Evolutionary conservation across 2,888 invertebrate species (phyloP).

Genomic region (Mesorhabditis sp.): DNA sequence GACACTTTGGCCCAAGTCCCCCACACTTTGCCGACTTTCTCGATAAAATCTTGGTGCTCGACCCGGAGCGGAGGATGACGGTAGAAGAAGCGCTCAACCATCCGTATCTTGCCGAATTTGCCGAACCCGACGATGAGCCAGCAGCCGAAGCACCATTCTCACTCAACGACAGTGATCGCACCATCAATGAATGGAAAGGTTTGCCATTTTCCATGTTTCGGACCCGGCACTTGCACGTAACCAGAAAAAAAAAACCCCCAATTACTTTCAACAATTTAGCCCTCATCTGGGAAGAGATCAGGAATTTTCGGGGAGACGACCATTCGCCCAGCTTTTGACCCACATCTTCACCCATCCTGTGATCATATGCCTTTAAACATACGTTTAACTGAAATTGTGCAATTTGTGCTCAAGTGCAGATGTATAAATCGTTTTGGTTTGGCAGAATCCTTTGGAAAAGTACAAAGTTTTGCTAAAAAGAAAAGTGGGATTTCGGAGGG

Average conservation of each 20-base stretch:
- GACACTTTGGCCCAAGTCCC: slow-evolving; percentile 1
- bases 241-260: background rate
- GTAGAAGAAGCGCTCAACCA: slow-evolving; percentile 50
- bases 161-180: slow-evolving; percentile 37
- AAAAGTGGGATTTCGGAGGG: no score
- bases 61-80: slow-evolving; percentile 48
- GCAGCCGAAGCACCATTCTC: slow-evolving; percentile 38
- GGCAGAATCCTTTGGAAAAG: no score
- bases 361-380: no score
- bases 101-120: slow-evolving; percentile 39
- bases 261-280: slow-evolving; percentile 18
- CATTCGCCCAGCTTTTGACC: slow-evolving; percentile 18
- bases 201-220: background rate
- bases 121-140: slow-evolving; percentile 46
- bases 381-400: no score
- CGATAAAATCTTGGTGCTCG: slow-evolving; percentile 48
- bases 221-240: slow-evolving; percentile 4
- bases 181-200: slow-evolving; percentile 45
- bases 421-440: no score
- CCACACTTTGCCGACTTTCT: slow-evolving; percentile 45
- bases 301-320: slow-evolving; percentile 25
- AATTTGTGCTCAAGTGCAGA: no score
- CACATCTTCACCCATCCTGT: background rate
- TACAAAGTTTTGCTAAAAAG: no score
- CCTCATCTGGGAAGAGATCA: slow-evolving; percentile 38